Evolutionary conservation across 2,888 invertebrate genomes (phyloP).

Genomic region (Octonoba sinensis): DNA sequence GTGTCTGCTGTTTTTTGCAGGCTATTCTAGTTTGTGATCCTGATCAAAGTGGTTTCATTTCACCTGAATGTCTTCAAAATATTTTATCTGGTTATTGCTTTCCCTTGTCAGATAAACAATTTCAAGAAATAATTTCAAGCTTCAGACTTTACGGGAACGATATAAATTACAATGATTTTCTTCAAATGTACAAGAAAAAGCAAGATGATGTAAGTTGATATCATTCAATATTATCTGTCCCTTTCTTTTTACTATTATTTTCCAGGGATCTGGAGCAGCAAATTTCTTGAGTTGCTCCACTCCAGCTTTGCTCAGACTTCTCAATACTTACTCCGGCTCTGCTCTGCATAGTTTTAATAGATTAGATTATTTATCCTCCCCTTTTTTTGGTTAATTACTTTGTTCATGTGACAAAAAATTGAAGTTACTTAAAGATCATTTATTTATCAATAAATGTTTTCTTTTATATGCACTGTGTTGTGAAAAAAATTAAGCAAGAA

Average conservation of each 20-base stretch:
- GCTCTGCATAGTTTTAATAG: too few species aligned
- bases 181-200: constrained; percentile 23
- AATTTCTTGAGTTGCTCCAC: too few species aligned
- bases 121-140: constrained; percentile 22
- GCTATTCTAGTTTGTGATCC: constrained; percentile 45
- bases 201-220: constrained; percentile 38
- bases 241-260: background rate
- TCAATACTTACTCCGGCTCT: too few species aligned
- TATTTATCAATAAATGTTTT: too few species aligned
- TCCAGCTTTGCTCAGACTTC: too few species aligned
- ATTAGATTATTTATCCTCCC: too few species aligned
- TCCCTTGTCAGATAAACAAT: constrained; percentile 44
- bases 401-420: too few species aligned
- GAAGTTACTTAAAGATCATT: too few species aligned
- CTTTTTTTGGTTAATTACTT: too few species aligned
- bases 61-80: constrained; percentile 16
- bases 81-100: constrained; percentile 41
- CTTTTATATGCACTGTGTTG: too few species aligned
- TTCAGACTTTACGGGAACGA: constrained; percentile 26
- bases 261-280: background rate
- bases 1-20: constrained; percentile 7
- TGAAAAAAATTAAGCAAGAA: too few species aligned
- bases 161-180: constrained; percentile 44
- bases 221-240: background rate
- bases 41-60: constrained; percentile 42